Percentiles rank a stretch among this genome's conserved stretches.
phyloP scores from a whole-genome alignment of 2,797 vertebrate genomes.

The Hydrolagus colliei region DNA sequence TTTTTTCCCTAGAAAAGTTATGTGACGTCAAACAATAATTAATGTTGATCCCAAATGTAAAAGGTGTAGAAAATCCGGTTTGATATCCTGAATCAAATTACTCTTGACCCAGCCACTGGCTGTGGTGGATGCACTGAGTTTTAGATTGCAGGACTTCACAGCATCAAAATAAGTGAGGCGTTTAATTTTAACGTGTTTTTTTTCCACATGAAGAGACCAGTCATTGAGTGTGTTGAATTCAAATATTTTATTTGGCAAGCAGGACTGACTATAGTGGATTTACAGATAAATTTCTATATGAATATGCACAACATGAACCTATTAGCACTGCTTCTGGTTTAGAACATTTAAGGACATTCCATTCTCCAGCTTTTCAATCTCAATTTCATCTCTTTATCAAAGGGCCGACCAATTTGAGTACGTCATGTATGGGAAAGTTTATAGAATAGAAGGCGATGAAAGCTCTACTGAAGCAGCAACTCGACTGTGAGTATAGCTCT shows the following conservation, averaged over 20 bases:
- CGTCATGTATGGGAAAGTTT: constrained; percentile 97
- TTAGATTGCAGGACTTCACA: neutral
- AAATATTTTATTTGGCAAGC: neutral
- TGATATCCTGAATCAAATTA: neutral
- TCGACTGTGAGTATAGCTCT: constrained; percentile 74
- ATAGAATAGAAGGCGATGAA: constrained; percentile 93
- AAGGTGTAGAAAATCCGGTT: too few relatives aligned
- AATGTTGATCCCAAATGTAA: too few relatives aligned
- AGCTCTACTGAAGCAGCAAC: constrained; percentile 96
- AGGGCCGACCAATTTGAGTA: constrained; percentile 98
- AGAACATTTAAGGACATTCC: neutral
- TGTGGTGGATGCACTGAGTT: neutral
- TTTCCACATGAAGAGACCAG: neutral
- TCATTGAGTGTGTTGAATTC: neutral
- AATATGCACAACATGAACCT: neutral
- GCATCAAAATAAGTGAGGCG: neutral
- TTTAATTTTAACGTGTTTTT: neutral
- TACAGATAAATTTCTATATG: neutral
- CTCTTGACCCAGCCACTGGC: neutral
- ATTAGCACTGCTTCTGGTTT: neutral
- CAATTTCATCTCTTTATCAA: constrained; percentile 15
- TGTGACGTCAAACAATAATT: too few relatives aligned
- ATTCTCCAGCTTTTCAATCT: neutral
- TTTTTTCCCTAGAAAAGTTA: too few relatives aligned
- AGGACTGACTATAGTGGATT: neutral